Percentiles rank a stretch among this genome's conserved stretches.
These are phyloP conservation scores for Salvelinus namaycush DNA, from an alignment of 2,113 vertebrate species.

Conservation along the genomic window DNA sequence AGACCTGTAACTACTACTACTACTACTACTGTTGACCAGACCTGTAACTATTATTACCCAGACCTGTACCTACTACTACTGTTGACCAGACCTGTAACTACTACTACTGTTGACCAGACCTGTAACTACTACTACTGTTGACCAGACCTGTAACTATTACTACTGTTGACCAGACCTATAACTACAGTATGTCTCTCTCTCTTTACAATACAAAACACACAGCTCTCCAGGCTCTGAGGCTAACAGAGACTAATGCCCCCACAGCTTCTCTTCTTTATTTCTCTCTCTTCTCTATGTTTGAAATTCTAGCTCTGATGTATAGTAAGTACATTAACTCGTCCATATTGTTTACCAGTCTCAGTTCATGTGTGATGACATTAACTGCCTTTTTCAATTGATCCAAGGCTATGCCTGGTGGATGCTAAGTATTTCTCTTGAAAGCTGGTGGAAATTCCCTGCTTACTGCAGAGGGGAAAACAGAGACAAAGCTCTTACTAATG, in stretches of 20 bases:
- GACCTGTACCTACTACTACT: too few relatives aligned
- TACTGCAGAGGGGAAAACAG: conserved; percentile 18
- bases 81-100: too few relatives aligned
- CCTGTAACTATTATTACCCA: too few relatives aligned
- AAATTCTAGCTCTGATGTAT: conserved; percentile 63
- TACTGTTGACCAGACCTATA: too few relatives aligned
- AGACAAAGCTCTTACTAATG: background rate
- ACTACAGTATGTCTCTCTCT: conserved; percentile 31
- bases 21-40: too few relatives aligned
- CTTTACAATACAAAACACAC: conserved; percentile 46
- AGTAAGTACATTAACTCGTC: conserved; percentile 61
- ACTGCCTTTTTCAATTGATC: background rate
- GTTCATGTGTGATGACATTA: conserved; percentile 46
- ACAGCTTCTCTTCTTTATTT: conserved; percentile 54
- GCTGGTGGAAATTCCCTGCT: conserved; percentile 34
- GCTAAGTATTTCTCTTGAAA: conserved; percentile 42
- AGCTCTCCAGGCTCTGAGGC: conserved; percentile 54
- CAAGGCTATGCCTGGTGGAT: conserved; percentile 6
- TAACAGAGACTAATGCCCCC: conserved; percentile 60
- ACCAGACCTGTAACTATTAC: too few relatives aligned
- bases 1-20: too few relatives aligned
- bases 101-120: too few relatives aligned
- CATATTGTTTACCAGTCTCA: conserved; percentile 51
- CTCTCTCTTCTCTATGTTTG: conserved; percentile 44
- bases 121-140: too few relatives aligned